Percentiles rank a stretch among this genome's conserved stretches.
Conservation (phyloP, 2,888 invertebrate species). For the Malacosoma neustria region DNA sequence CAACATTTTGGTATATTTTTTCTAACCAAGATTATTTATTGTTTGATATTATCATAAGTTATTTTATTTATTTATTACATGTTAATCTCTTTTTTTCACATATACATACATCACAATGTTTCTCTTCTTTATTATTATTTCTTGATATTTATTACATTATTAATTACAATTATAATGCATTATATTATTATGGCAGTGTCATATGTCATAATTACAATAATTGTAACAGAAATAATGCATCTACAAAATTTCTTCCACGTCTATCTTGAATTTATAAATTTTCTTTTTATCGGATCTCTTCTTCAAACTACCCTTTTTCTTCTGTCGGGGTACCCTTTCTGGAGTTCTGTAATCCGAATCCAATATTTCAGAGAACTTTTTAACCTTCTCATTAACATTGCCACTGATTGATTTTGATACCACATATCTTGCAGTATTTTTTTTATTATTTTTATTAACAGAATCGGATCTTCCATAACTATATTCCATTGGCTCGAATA, state of each 20-base stretch:
- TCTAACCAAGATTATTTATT: no score
- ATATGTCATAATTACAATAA: no score
- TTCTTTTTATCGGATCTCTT: slow-evolving; percentile 44
- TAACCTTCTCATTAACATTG: slow-evolving; percentile 63
- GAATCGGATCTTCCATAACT: slow-evolving; percentile 32
- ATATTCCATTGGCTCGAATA: slow-evolving; percentile 43
- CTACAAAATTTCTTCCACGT: slow-evolving; percentile 56
- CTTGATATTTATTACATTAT: no score
- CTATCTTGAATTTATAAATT: slow-evolving; percentile 53
- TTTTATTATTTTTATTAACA: slow-evolving; percentile 33
- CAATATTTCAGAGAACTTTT: slow-evolving; percentile 45
- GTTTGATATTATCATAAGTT: no score
- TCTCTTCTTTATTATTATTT: no score
- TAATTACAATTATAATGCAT: no score
- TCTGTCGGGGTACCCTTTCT: slow-evolving; percentile 37
- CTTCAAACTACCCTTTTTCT: slow-evolving; percentile 47
- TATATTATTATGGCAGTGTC: no score
- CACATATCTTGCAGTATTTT: slow-evolving; percentile 28
- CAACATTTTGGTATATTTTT: no score
- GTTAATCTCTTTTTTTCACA: no score
- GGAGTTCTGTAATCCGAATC: slow-evolving; percentile 37
- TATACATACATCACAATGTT: no score
- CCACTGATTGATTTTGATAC: slow-evolving; percentile 41
- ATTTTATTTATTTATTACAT: no score
- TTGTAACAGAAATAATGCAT: no score